Evolutionary conservation across 1,140 invertebrate genomes (phyloP).

Genomic region (Neodiprion fabricii): DNA sequence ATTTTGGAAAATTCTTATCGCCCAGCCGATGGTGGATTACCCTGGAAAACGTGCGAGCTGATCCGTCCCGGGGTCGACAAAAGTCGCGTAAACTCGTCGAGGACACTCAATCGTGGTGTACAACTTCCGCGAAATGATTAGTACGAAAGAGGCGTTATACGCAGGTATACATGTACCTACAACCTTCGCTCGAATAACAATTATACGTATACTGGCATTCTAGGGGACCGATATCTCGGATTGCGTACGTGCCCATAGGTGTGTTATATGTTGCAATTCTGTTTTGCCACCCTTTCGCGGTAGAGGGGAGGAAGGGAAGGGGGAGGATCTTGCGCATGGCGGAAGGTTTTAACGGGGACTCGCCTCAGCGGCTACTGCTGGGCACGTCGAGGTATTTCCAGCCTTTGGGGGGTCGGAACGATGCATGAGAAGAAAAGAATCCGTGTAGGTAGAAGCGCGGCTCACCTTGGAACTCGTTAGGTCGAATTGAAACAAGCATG

Average conservation of each 20-base stretch:
- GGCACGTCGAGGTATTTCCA: too few species aligned
- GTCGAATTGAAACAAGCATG: not conserved
- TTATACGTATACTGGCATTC: too few species aligned
- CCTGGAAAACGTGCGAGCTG: not conserved
- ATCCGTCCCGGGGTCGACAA: not conserved
- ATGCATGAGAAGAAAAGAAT: not conserved
- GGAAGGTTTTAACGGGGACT: conserved; percentile 51
- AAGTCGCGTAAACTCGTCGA: too few species aligned
- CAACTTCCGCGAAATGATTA: not conserved
- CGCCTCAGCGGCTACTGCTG: not conserved
- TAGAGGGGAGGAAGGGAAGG: not conserved
- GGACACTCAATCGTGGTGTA: too few species aligned
- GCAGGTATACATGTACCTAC: not conserved
- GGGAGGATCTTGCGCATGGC: conserved; percentile 44
- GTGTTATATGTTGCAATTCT: too few species aligned
- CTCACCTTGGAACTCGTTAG: not conserved
- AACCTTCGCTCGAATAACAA: too few species aligned
- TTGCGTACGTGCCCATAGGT: too few species aligned
- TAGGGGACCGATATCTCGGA: too few species aligned
- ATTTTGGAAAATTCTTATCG: not conserved
- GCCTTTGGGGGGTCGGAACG: not conserved
- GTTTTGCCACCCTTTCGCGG: conserved; percentile 6
- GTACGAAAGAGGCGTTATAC: not conserved
- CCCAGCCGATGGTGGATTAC: not conserved
- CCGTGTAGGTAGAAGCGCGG: too few species aligned